Evolutionary conservation across 2,797 vertebrate genomes (phyloP), one percentile per base, ranked within the genome.

Genomic region (Anguilla anguilla): DNA sequence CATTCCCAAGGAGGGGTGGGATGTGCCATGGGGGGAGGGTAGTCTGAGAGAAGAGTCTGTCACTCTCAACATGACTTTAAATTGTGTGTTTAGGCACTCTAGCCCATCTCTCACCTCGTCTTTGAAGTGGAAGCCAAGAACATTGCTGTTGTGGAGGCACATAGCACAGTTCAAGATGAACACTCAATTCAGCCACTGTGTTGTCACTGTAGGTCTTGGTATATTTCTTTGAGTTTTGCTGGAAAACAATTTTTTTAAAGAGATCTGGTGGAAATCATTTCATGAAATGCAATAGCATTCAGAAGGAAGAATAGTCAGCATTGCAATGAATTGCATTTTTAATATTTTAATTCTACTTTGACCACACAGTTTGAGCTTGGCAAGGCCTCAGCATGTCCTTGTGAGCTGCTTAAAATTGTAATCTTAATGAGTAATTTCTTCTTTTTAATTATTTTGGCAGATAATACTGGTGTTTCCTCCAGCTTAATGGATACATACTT

Each of bases 61-160:
- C 83, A 84, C 25, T 64, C 81, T 84, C 86, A 84, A 43, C 61
- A 61, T 51, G 64, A 61, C 22, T 72, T 69, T 72, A 87, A 87
- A 72, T 87, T 81, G 79, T 83, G 57, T 83, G n/a, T 53, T 87
- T 57, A 69, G 25, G 57, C 86, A 51, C 64, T 69, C 64, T 69
- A 69, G 64, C 69, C 69, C 69, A 59, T 87, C 46, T 67, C 82
- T 43, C 39, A 72, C 39, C 28, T 59, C 7, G n/a, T 2, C n/a
- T 87, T 84, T 87, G 86, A 87, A 87, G 87, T 74, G 51, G 64
- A 57, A 51, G 64, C 86, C 46, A 84, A 87, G 39, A 83, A 49
- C 77, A 57, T 39, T 15, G 43, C 35, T 35, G 31, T 46, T 74
- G 43, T 83, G 31, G 53, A 84, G 46, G 64, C 53, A 17, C 28